Base-by-base conservation (phyloP, 23 tunicate genomes). In the Styela plicata region DNA sequence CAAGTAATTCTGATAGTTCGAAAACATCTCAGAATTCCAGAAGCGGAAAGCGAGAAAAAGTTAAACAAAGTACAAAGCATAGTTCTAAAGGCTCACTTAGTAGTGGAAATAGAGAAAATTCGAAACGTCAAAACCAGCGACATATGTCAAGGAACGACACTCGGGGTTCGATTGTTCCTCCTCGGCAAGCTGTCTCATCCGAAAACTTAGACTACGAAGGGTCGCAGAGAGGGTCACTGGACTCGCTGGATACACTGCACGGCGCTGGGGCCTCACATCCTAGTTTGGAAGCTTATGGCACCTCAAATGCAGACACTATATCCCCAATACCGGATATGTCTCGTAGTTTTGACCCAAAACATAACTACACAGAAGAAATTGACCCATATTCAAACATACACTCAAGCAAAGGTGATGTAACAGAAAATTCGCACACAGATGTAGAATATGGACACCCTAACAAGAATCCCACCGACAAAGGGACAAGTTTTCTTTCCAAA, bases 161-260 rank as follows among this genome's bases (percentile, higher is more conserved):
- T 19, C 77, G 29, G 20, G 77, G 77, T 3, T 71, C 77, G 5
- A 28, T 71, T 29, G 77, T 71, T 7, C 36, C 77, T 30, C 77
- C 77, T 13, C 26, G 77, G 36, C 26, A 34, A 32, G 77, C 29
- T 27, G 34, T 71, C 7, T 71, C 77, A 16, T 34, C 17, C 24
- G 77, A 71, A 17, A 71, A 71, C 29, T 32, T 71, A 32, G 34
- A 27, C 17, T 71, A 28, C 29, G 24, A 34, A 71, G 35, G 35
- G 2, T 22, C 32, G 29, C 77, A 22, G 29, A 71, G 34, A 22
- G 35, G 77, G 3, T 71, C 77, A 2, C 18, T 32, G 24, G 77
- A 71, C 29, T 71, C 77, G 16, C 16, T 66, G 71, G 77, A 71
- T 44, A 44, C 57, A 5, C 13, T 44, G 13, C 57, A 44, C 13